Evolutionary conservation across 2,797 vertebrate genomes (phyloP).

Genomic region (Borostomias antarcticus): DNA sequence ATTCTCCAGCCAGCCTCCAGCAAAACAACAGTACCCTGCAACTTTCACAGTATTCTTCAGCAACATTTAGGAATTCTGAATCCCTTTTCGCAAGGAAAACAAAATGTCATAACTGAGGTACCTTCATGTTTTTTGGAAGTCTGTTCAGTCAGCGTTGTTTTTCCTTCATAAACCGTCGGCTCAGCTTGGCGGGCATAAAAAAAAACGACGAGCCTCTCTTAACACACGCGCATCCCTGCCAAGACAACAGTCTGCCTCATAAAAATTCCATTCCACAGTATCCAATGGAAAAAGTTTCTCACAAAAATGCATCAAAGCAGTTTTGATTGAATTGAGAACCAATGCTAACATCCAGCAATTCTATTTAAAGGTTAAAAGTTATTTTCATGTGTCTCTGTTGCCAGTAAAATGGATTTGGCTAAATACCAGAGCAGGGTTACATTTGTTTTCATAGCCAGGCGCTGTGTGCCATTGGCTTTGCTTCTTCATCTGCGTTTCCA

Average conservation of each 20-base stretch:
- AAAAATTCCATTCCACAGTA: conserved; percentile 28
- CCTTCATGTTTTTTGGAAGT: conserved; percentile 2
- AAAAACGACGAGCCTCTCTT: conserved; percentile 18
- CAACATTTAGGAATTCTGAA: not conserved
- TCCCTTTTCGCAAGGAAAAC: conserved; percentile 5
- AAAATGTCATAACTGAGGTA: not conserved
- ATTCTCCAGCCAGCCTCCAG: not conserved
- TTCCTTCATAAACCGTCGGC: conserved; percentile 27
- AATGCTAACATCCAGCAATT: not conserved
- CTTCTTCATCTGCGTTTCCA: conserved; percentile 10
- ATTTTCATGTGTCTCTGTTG: not conserved
- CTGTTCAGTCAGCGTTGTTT: not conserved
- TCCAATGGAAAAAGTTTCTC: conserved; percentile 21
- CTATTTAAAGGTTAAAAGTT: not conserved
- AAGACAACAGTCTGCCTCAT: conserved; percentile 27
- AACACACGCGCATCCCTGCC: conserved; percentile 13
- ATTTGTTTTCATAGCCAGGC: conserved; percentile 16
- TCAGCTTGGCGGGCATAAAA: conserved; percentile 32
- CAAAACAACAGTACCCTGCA: not conserved
- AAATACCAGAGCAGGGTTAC: not conserved
- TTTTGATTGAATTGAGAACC: conserved; percentile 26
- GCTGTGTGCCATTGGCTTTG: not conserved
- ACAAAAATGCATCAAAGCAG: conserved; percentile 21
- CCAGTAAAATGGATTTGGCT: not conserved
- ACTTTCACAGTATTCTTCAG: not conserved